A percentile compares a stretch with the other conserved stretches of the same genome.
phyloP scores from a whole-genome alignment of 92 coral and sea anemone genomes.

The Porites lobata region DNA sequence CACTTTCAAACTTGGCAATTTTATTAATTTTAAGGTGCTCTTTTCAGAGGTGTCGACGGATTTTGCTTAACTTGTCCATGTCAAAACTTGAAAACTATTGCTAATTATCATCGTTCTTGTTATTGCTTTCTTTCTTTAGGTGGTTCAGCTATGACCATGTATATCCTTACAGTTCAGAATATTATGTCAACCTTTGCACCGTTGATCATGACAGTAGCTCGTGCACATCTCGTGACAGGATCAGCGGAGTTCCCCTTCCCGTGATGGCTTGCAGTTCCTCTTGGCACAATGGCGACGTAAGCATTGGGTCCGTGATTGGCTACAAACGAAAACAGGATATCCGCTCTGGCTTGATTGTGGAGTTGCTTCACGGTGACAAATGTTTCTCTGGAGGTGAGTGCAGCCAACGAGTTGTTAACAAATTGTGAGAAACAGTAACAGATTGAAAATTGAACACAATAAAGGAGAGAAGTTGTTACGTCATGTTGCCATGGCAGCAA shows the following conservation, averaged over 20 bases:
- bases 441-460: too few relatives aligned
- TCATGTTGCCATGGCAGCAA: too few relatives aligned
- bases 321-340: conserved; percentile 65
- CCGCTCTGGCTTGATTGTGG: conserved; percentile 76
- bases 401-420: too few relatives aligned
- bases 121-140: neutral
- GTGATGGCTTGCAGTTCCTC: conserved; percentile 83
- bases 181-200: conserved; percentile 80
- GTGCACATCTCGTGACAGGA: conserved; percentile 41
- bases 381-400: conserved; percentile 49
- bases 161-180: conserved; percentile 50
- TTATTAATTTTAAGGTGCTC: too few relatives aligned
- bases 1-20: too few relatives aligned
- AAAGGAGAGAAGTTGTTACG: too few relatives aligned
- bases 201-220: conserved; percentile 80
- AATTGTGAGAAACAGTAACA: too few relatives aligned
- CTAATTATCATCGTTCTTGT: neutral
- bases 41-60: too few relatives aligned
- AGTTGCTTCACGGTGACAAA: conserved; percentile 75
- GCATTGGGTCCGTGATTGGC: conserved; percentile 83
- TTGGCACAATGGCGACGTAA: conserved; percentile 63
- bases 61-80: too few relatives aligned
- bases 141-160: neutral
- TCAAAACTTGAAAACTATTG: too few relatives aligned
- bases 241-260: conserved; percentile 52